These are phyloP conservation scores for Apamea epomidion DNA, from an alignment of 2,888 invertebrate species.

Conservation along the genomic window DNA sequence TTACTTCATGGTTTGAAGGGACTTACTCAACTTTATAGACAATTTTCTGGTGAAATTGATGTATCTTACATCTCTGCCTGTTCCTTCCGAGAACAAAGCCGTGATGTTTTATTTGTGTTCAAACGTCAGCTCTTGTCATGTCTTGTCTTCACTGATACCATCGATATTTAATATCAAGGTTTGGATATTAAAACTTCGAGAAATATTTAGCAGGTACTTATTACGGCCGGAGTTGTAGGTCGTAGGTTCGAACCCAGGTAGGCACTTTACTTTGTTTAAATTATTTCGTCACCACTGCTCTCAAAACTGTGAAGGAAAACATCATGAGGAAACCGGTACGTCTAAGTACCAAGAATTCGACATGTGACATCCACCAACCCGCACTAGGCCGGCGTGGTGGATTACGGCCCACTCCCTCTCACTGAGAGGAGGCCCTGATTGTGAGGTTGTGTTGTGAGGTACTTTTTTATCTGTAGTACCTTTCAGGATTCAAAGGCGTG, in stretches of 20 bases:
- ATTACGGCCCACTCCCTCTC: no score
- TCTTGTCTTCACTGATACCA: neutral
- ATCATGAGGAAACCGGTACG: no score
- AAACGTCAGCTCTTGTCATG: neutral
- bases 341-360: no score
- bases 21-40: neutral
- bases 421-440: no score
- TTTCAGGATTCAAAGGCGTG: conserved; percentile 3
- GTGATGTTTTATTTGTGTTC: neutral
- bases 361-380: no score
- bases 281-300: no score
- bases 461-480: neutral
- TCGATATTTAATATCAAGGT: neutral
- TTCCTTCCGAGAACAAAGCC: neutral
- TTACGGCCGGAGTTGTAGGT: no score
- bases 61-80: neutral
- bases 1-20: neutral
- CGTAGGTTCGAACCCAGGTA: no score
- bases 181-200: neutral
- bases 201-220: neutral
- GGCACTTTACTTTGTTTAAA: no score
- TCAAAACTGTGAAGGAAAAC: no score
- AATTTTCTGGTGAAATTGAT: neutral
- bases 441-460: neutral
- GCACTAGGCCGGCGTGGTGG: no score